Percentiles rank a stretch among this genome's conserved stretches.
These are phyloP conservation scores for Catocala nupta DNA, from an alignment of 2,888 invertebrate genomes.

Conservation along the genomic window DNA sequence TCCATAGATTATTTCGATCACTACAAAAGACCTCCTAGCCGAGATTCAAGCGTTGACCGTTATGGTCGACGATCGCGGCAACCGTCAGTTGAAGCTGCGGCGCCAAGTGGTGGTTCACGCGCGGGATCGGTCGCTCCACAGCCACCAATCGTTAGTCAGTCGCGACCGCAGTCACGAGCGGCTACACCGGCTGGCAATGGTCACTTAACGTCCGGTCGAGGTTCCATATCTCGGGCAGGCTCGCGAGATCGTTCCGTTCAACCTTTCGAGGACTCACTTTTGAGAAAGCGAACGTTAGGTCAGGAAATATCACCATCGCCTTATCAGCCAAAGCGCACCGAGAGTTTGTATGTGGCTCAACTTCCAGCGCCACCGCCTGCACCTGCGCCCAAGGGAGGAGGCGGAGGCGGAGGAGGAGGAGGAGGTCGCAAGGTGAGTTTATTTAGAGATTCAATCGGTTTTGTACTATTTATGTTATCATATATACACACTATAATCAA, in stretches of 20 bases:
- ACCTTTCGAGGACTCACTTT: conserved; percentile 94
- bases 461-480: too few relatives aligned
- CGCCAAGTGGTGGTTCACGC: conserved; percentile 87
- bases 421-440: conserved; percentile 78
- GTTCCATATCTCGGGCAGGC: conserved; percentile 84
- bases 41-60: conserved; percentile 95
- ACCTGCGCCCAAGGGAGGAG: conserved; percentile 71
- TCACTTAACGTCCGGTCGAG: conserved; percentile 88
- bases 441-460: background rate
- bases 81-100: conserved; percentile 91
- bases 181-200: conserved; percentile 89
- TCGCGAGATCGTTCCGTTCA: conserved; percentile 79
- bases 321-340: conserved; percentile 96
- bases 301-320: conserved; percentile 96
- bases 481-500: too few relatives aligned
- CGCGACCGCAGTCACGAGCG: conserved; percentile 86
- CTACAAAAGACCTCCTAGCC: conserved; percentile 96
- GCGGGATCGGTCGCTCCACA: conserved; percentile 92
- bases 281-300: conserved; percentile 93
- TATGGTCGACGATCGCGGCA: conserved; percentile 93
- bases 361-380: conserved; percentile 78
- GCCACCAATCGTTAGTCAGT: conserved; percentile 85
- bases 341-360: conserved; percentile 92
- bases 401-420: conserved; percentile 73
- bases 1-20: conserved; percentile 97